These are phyloP conservation scores for Drosophila parvula DNA, from an alignment of 1,140 invertebrate genomes.

Conservation along the genomic window DNA sequence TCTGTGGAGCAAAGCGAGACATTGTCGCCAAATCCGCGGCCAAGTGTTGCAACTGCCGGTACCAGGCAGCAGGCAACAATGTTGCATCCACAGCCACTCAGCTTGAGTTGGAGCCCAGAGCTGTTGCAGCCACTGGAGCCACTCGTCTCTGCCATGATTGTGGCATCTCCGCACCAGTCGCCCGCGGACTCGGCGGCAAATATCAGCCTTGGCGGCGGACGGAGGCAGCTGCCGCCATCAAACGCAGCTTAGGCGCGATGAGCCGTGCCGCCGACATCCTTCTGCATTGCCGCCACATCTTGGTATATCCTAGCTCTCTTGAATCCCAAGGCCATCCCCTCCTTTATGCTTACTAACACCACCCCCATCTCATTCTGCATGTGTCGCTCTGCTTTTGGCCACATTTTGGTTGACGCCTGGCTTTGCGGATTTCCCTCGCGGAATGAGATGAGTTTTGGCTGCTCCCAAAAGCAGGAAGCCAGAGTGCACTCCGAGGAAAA, in stretches of 20 bases:
- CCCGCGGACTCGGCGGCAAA: slow-evolving; percentile 24
- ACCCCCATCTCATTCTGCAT: slow-evolving; percentile 16
- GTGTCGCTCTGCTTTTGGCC: slow-evolving; percentile 59
- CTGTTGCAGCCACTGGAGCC: slow-evolving; percentile 26
- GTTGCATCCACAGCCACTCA: slow-evolving; percentile 50
- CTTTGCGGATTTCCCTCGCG: slow-evolving; percentile 45
- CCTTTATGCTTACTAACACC: not conserved
- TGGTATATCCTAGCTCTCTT: slow-evolving; percentile 5
- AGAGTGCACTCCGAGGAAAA: not conserved
- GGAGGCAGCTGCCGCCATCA: slow-evolving; percentile 54
- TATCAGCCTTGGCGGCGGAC: slow-evolving; percentile 23
- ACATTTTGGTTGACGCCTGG: slow-evolving; percentile 62
- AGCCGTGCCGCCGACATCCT: slow-evolving; percentile 59
- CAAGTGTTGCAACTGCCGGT: slow-evolving; percentile 73
- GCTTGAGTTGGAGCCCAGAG: slow-evolving; percentile 7
- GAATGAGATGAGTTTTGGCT: not conserved
- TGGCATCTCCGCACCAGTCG: slow-evolving; percentile 37
- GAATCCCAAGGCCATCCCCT: slow-evolving; percentile 11
- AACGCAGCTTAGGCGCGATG: slow-evolving; percentile 69
- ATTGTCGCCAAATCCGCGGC: slow-evolving; percentile 76
- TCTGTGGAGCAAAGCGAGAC: slow-evolving; percentile 69
- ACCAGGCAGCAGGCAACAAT: slow-evolving; percentile 40
- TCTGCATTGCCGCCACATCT: not conserved
- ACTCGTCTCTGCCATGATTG: slow-evolving; percentile 6
- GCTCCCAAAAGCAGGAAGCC: not conserved